These are phyloP conservation scores for Drosophila pruinosa DNA, from an alignment of 1,140 invertebrate species.

Conservation along the genomic window DNA sequence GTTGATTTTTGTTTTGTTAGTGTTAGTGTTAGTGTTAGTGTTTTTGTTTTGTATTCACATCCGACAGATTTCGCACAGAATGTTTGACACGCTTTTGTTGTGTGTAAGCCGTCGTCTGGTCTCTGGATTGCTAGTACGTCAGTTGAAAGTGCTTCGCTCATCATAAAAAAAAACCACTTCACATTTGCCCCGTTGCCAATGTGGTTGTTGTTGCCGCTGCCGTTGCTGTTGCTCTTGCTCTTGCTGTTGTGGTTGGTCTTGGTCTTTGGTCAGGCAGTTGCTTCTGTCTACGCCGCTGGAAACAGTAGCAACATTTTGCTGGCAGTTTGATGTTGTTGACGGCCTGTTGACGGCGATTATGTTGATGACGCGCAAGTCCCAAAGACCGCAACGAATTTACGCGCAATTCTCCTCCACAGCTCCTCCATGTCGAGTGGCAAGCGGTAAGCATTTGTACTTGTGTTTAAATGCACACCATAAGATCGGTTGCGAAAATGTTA, in stretches of 20 bases:
- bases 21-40: neutral
- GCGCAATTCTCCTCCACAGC: conserved; percentile 71
- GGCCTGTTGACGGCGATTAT: conserved; percentile 78
- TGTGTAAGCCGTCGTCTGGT: conserved; percentile 22
- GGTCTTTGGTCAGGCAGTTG: conserved; percentile 8
- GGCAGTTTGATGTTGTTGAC: conserved; percentile 79
- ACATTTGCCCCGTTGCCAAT: conserved; percentile 52
- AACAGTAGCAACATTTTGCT: conserved; percentile 78
- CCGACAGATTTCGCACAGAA: conserved; percentile 35
- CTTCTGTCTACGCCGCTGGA: conserved; percentile 46
- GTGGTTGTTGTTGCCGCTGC: conserved; percentile 38
- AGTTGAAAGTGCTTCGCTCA: conserved; percentile 65
- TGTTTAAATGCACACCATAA: conserved; percentile 49
- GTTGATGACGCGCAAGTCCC: conserved; percentile 71
- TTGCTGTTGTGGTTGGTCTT: conserved; percentile 25
- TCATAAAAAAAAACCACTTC: conserved; percentile 67
- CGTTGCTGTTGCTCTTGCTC: conserved; percentile 36
- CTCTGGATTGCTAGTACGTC: conserved; percentile 7
- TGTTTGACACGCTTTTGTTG: conserved; percentile 68
- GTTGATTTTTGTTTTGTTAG: neutral
- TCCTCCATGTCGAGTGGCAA: conserved; percentile 56
- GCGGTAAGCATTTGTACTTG: conserved; percentile 67
- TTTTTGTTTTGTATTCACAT: conserved; percentile 5
- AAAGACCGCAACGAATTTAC: conserved; percentile 78
- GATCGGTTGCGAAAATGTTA: conserved; percentile 48